These are phyloP conservation scores for Sebastes cheni DNA, from an alignment of 2,797 vertebrate species.

Conservation along the genomic window DNA sequence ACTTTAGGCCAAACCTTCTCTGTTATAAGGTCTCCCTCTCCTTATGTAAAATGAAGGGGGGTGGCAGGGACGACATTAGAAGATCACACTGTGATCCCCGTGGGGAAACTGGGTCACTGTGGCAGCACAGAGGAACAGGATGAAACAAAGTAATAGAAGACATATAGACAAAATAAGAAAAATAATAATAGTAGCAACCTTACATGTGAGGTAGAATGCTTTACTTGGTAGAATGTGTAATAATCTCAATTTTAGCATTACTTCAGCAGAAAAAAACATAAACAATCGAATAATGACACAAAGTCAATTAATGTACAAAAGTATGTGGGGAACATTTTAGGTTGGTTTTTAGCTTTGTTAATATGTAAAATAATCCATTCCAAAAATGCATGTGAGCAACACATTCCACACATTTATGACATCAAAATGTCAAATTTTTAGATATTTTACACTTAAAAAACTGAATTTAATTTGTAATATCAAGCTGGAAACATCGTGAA, in stretches of 20 bases:
- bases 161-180: background rate
- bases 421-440: background rate
- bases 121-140: background rate
- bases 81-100: constrained; percentile 21
- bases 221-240: background rate
- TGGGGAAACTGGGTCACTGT: constrained; percentile 46
- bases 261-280: background rate
- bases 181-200: background rate
- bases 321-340: background rate
- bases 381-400: background rate
- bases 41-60: background rate
- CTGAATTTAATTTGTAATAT: too few species aligned
- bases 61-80: background rate
- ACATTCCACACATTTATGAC: background rate
- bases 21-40: background rate
- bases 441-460: background rate
- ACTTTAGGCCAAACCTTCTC: background rate
- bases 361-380: background rate
- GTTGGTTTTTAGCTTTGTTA: background rate
- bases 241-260: background rate
- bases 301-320: background rate
- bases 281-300: background rate
- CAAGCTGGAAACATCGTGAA: too few species aligned
- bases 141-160: constrained; percentile 19
- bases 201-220: constrained; percentile 65